Conservation (phyloP, 1,140 invertebrate genomes). For the Aphaenogaster ashmeadi region DNA sequence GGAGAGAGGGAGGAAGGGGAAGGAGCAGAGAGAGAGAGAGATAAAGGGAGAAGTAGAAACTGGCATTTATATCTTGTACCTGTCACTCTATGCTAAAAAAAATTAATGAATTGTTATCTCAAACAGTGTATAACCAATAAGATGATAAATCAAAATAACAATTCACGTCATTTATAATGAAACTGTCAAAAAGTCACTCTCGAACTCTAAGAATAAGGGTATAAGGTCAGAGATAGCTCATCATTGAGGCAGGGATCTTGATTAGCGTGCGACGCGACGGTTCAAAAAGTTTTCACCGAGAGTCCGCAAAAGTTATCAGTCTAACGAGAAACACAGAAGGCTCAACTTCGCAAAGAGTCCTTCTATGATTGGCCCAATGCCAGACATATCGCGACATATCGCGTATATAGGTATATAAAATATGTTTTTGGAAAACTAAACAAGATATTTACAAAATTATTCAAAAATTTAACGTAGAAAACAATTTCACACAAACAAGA, state of each 20-base stretch:
- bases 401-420: constrained; percentile 75
- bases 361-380: constrained; percentile 77
- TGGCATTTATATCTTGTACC: constrained; percentile 11
- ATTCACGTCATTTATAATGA: constrained; percentile 22
- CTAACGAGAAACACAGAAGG: constrained; percentile 52
- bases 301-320: constrained; percentile 71
- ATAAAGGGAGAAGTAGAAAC: not conserved
- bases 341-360: constrained; percentile 66
- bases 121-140: not conserved
- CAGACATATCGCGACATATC: constrained; percentile 70
- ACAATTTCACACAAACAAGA: constrained; percentile 38
- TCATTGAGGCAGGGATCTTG: constrained; percentile 64
- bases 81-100: not conserved
- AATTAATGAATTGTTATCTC: not conserved
- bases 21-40: not conserved
- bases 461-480: constrained; percentile 23
- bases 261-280: constrained; percentile 76
- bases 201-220: constrained; percentile 7
- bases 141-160: not conserved
- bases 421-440: constrained; percentile 80
- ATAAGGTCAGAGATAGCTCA: constrained; percentile 37
- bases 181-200: not conserved
- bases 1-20: not conserved
- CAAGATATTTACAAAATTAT: constrained; percentile 67
- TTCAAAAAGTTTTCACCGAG: constrained; percentile 75